Base-by-base conservation (phyloP, 2,888 invertebrate species). In the Oligia strigilis region DNA sequence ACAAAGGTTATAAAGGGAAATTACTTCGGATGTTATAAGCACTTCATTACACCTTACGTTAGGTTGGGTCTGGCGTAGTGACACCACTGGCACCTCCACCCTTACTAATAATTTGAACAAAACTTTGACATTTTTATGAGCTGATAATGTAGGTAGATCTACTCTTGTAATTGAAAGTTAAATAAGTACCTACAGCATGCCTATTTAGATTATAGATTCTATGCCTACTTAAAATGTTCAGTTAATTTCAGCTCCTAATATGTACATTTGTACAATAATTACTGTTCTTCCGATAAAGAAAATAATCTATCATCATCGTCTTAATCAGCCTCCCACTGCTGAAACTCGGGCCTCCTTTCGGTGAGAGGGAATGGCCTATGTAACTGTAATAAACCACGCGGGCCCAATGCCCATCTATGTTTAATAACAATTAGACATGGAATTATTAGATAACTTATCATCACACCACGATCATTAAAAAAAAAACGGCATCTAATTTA, bases 1-100 rank as follows among this genome's bases (percentile, higher is more conserved):
- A 92, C 92, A 90, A 89, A 88, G 88, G 90, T 86, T 87, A 81
- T 92, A 90, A 88, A 90, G 89, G 87, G 86, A 89, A 90, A 92
- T 92, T 91, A 90, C 90, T 92, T 89, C 81, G 90, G 84, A 88
- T 88, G 89, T 87, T 88, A 90, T 90, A 90, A 91, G 90, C 91
- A 91, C 92, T 93, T 93, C 92, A 93, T 94, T 93, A 92, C 82
- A 88, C 80, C 64, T 70, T 77, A 82, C 71, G 65, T 81, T 71
- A 29, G 58, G 52, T 86, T 87, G 90, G 82, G 88, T 89, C 84
- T 86, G 86, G 23, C 40, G 9, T 36, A 58, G 36, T 52, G 14
- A 80, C 55, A 40, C 17, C 77, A 83, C 71, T 52, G 14, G 81
- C 55, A 40, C 17, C 77, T 84, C 71, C 74, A 36, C 52, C 69